Conservation (phyloP, 37 sponge, comb jelly and placozoan genomes). For the Cladorhizidae sp. region DNA sequence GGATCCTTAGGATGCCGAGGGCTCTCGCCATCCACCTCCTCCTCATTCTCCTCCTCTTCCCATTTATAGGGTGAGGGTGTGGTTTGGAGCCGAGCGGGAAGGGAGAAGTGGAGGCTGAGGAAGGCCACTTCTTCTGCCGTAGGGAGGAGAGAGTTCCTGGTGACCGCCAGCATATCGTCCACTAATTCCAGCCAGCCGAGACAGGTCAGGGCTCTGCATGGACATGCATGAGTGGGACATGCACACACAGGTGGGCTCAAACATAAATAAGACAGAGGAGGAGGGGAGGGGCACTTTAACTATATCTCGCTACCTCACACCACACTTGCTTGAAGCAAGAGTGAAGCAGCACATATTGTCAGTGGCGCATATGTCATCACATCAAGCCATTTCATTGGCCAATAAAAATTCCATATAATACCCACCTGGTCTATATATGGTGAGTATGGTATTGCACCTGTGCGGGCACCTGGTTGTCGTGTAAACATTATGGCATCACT, state of each 20-base stretch:
- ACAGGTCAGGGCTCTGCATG: slow-evolving; percentile 55
- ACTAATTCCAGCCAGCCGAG: slow-evolving; percentile 45
- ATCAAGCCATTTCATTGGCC: too few species aligned
- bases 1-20: slow-evolving; percentile 5
- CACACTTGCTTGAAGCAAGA: too few species aligned
- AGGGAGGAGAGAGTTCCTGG: slow-evolving; percentile 52
- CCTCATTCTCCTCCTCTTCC: neutral
- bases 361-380: too few species aligned
- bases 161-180: slow-evolving; percentile 33
- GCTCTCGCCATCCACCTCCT: neutral
- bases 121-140: slow-evolving; percentile 33
- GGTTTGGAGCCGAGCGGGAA: neutral
- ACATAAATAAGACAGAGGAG: too few species aligned
- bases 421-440: too few species aligned
- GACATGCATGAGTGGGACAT: neutral
- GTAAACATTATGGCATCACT: too few species aligned
- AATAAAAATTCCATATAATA: too few species aligned
- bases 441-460: too few species aligned
- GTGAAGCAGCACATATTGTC: too few species aligned
- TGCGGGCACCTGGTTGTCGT: too few species aligned
- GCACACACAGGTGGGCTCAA: neutral
- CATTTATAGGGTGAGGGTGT: neutral
- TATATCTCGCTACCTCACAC: too few species aligned
- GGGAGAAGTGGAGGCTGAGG: slow-evolving; percentile 58
- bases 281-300: too few species aligned